Evolutionary conservation across 2,888 invertebrate species (phyloP).

Genomic region (Schizotus pectinicornis): DNA sequence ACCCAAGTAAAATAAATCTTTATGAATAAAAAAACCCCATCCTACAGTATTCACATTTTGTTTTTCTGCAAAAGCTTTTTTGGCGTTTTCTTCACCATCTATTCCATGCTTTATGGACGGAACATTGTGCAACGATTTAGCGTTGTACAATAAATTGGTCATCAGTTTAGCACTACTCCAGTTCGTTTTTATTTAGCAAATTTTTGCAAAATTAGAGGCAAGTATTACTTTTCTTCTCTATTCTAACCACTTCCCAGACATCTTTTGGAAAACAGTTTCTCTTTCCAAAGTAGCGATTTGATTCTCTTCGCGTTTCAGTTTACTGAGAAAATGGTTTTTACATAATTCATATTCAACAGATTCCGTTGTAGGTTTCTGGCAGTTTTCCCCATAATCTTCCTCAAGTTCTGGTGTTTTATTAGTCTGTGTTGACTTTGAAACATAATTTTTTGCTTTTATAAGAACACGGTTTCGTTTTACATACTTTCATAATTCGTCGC

Average conservation of each 20-base stretch:
- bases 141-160: neutral
- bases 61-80: neutral
- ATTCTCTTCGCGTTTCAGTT: no score
- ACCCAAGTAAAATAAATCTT: neutral
- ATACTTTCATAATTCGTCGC: conserved; percentile 9
- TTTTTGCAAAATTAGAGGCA: conserved; percentile 20
- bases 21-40: neutral
- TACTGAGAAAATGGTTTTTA: conserved; percentile 11
- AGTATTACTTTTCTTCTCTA: conserved; percentile 16
- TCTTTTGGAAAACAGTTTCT: conserved; percentile 1
- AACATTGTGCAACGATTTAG: neutral
- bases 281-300: no score
- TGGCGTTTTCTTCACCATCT: neutral
- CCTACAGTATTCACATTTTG: neutral
- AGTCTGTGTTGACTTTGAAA: no score
- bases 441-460: no score
- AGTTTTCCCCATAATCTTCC: conserved; percentile 4
- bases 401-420: conserved; percentile 18
- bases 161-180: no score
- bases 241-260: conserved; percentile 11
- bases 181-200: conserved; percentile 1
- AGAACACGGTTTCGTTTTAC: no score
- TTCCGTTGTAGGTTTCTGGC: conserved; percentile 11
- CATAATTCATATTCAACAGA: conserved; percentile 7
- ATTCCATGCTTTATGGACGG: neutral